Conservation (phyloP, 2,797 vertebrate genomes). For the Cryptoprocta ferox region DNA sequence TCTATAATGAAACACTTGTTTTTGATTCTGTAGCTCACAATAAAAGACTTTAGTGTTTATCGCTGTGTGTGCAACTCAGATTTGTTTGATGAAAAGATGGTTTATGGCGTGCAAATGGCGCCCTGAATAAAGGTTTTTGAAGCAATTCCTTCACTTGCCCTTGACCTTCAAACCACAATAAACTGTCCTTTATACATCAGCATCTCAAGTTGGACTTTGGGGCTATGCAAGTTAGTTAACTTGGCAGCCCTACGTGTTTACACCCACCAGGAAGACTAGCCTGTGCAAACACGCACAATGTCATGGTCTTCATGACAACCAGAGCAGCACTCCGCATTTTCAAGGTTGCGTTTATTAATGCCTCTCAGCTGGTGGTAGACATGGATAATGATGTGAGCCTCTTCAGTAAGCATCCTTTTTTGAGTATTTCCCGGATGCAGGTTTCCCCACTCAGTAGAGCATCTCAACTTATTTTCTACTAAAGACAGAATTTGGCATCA, state of each 20-base stretch:
- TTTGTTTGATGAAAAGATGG: conserved; percentile 85
- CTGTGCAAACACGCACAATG: conserved; percentile 1
- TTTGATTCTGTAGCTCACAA: conserved; percentile 76
- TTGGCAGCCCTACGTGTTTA: conserved; percentile 69
- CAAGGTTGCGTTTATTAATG: not conserved
- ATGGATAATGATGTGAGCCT: not conserved
- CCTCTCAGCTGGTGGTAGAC: not conserved
- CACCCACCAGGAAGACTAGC: conserved; percentile 57
- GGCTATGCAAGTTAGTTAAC: conserved; percentile 68
- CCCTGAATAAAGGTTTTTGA: conserved; percentile 81
- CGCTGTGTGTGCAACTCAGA: conserved; percentile 76
- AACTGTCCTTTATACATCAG: conserved; percentile 67
- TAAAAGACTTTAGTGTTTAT: conserved; percentile 85
- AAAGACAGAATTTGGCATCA: not conserved
- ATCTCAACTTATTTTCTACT: not conserved
- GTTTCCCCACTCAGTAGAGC: not conserved
- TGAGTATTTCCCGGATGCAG: not conserved
- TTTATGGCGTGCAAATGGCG: conserved; percentile 75
- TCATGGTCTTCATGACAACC: conserved; percentile 48
- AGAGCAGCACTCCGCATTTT: not conserved
- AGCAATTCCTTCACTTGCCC: conserved; percentile 81
- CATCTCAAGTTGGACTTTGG: conserved; percentile 75
- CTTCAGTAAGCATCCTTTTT: not conserved
- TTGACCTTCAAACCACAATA: conserved; percentile 81
- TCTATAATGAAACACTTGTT: conserved; percentile 85